Evolutionary conservation across 1,140 invertebrate genomes (phyloP), one percentile per base, ranked within the genome.

Genomic region (Melipona quadrifasciata): DNA sequence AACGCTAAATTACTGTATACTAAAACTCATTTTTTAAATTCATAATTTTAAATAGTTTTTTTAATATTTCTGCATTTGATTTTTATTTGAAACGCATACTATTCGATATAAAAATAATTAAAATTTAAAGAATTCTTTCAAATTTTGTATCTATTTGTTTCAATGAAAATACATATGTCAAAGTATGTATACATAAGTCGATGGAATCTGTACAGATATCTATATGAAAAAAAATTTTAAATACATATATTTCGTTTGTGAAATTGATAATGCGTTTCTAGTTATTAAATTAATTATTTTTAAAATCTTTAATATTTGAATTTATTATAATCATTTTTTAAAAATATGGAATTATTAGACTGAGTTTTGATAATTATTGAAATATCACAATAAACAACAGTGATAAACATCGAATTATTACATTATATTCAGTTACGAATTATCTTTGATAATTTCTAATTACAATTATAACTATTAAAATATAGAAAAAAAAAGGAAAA

Each of bases 381-480:
- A 34, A 31, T 27, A 27, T 5, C 10, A 27, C 1, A 21, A n/a
- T 55, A 73, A 53, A 10, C 3, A 55, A 65, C 58, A 61, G 10
- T 70, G n/a, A 74, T 55, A 55, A 10, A 81, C 14, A 64, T 82
- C n/a, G 39, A 64, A 64, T 21, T 53, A 24, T 72, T 64, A 51
- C 6, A 19, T 47, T 61, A 21, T 58, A 71, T 0, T 10, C 55
- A 57, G 21, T 75, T 58, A 58, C 21, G 53, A 75, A 75, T 57
- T 24, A 57, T 57, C 27, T 55, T 58, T 34, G 16, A 11, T 27
- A 72, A 72, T 58, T 58, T 24, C 19, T 31, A 65, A 31, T 65
- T 27, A 19, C 10, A 47, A 3, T 21, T 21, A 65, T 24, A 57
- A 21, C 5, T 24, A 39, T 10, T 6, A 27, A 27, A 24, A 70